Percentiles rank a stretch among this genome's conserved stretches.
Evolutionary conservation across 1,140 invertebrate species (phyloP).

Genomic region (Bilobella aurantiaca): DNA sequence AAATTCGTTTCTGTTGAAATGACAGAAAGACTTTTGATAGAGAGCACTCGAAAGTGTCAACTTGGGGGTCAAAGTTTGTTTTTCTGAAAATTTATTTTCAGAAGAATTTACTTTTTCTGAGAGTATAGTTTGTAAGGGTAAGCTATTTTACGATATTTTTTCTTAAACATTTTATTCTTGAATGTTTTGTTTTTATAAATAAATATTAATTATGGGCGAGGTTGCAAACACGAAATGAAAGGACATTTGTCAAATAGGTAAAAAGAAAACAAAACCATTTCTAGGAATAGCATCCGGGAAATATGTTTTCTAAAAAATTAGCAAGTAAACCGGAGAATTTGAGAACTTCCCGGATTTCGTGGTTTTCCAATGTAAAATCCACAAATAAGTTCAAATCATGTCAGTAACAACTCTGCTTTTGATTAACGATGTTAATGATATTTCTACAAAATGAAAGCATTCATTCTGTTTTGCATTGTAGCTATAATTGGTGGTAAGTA

Average conservation of each 20-base stretch:
- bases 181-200: background rate
- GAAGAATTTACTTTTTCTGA: too few relatives aligned
- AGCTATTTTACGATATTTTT: background rate
- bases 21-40: background rate
- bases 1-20: too few relatives aligned
- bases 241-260: background rate
- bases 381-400: background rate
- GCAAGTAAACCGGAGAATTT: background rate
- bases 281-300: constrained; percentile 1
- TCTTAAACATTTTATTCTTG: too few relatives aligned
- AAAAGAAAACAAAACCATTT: background rate
- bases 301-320: background rate
- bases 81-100: background rate
- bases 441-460: background rate
- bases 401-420: background rate
- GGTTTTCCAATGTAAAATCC: background rate
- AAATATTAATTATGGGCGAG: background rate
- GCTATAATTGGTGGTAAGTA: background rate
- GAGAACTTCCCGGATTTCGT: background rate
- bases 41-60: background rate
- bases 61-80: background rate
- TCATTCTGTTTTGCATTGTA: background rate
- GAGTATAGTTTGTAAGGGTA: background rate
- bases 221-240: background rate
- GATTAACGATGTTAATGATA: background rate